phyloP scores from a whole-genome alignment of 2,888 invertebrate genomes.

The Drosophila greeni region DNA sequence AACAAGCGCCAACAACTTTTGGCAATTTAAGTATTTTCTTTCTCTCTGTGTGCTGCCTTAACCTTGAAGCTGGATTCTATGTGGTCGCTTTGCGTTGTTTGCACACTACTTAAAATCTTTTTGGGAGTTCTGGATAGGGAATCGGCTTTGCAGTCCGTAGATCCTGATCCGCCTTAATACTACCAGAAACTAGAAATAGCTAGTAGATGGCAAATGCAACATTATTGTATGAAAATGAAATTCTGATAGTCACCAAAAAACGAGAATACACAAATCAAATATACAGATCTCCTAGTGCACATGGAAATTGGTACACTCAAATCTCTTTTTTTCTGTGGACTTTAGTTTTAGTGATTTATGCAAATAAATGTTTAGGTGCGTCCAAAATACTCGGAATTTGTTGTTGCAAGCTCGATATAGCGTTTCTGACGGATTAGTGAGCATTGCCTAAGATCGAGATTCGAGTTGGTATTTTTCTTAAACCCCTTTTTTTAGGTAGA shows the following conservation, averaged over 20 bases:
- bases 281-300: background rate
- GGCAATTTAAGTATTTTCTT: conserved; percentile 42
- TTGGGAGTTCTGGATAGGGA: background rate
- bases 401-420: too few species aligned
- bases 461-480: too few species aligned
- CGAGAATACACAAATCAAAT: background rate
- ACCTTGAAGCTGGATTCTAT: conserved; percentile 62
- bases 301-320: background rate
- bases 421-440: too few species aligned
- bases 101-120: background rate
- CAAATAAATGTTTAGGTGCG: too few species aligned
- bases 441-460: too few species aligned
- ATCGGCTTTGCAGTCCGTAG: background rate
- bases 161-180: background rate
- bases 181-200: background rate
- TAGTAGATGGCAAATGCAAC: background rate
- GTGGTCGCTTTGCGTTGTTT: conserved; percentile 1
- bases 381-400: too few species aligned
- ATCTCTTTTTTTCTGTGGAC: too few species aligned
- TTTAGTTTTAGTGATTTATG: too few species aligned
- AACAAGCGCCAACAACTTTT: conserved; percentile 64
- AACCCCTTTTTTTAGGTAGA: too few species aligned
- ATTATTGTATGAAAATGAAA: background rate
- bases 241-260: background rate
- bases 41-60: conserved; percentile 48